phyloP scores from a whole-genome alignment of 2,888 invertebrate species.

The Arctia plantaginis region DNA sequence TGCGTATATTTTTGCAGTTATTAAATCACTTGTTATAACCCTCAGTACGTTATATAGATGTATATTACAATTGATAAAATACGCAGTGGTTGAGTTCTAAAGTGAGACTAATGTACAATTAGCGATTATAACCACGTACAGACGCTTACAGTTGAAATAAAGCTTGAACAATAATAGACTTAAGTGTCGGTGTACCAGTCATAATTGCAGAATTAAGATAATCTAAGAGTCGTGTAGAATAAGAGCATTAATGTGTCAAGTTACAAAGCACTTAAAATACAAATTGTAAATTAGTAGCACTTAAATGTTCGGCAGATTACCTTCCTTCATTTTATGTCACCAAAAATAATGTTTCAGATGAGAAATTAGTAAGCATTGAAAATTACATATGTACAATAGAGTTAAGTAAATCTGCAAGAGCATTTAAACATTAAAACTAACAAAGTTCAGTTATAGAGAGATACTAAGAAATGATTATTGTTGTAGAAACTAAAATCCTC shows the following conservation, averaged over 20 bases:
- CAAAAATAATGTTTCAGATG: neutral
- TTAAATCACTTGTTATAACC: constrained; percentile 23
- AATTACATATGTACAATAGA: neutral
- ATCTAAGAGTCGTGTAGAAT: neutral
- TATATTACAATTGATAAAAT: neutral
- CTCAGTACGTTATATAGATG: neutral
- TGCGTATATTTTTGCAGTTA: constrained; percentile 20
- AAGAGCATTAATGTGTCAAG: neutral
- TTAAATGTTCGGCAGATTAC: neutral
- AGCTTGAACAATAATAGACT: constrained; percentile 39
- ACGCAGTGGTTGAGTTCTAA: neutral
- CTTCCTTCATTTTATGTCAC: neutral
- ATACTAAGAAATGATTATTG: no score
- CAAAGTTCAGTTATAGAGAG: no score
- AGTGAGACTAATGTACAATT: constrained; percentile 24
- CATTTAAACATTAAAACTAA: no score
- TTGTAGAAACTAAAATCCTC: no score
- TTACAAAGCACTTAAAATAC: neutral
- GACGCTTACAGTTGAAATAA: constrained; percentile 38
- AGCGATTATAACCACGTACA: constrained; percentile 37
- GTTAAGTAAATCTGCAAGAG: no score
- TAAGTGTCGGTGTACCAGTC: constrained; percentile 30
- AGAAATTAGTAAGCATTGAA: neutral
- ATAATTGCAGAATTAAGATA: constrained; percentile 38
- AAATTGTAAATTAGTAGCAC: neutral